Conservation (phyloP, 2,888 invertebrate species). For the Lycaena phlaeas region DNA sequence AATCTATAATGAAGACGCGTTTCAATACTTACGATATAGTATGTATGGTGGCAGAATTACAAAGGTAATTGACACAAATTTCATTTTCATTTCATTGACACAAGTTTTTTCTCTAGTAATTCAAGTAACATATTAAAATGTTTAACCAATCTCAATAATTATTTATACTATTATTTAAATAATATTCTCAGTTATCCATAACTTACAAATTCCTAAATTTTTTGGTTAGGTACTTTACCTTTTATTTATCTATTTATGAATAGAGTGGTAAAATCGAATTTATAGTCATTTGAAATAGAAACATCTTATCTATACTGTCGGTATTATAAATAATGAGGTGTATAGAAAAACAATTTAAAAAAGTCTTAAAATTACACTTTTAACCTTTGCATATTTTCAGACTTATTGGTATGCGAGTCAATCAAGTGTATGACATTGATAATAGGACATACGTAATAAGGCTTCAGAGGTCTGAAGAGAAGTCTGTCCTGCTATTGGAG, state of each 20-base stretch:
- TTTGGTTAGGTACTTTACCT: not conserved
- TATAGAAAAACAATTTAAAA: not conserved
- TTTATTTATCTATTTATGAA: not conserved
- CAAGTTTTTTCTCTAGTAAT: no score
- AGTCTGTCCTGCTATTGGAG: conserved; percentile 90
- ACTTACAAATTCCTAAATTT: no score
- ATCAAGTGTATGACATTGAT: conserved; percentile 98
- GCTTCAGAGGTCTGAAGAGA: conserved; percentile 88
- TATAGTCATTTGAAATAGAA: no score
- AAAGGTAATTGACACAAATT: conserved; percentile 79
- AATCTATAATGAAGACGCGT: conserved; percentile 87
- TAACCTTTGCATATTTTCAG: no score
- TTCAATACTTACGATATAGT: conserved; percentile 95
- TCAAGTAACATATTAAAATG: no score
- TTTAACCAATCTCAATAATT: no score
- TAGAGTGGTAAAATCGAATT: no score
- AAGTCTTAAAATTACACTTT: not conserved
- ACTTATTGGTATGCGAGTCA: conserved; percentile 91
- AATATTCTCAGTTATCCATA: no score
- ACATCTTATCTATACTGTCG: no score
- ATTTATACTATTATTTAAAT: no score
- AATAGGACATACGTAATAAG: conserved; percentile 95
- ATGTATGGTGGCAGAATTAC: conserved; percentile 89
- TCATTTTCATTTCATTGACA: no score
- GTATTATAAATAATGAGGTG: no score